Evolutionary conservation across 2,888 invertebrate species (phyloP).

Genomic region (Gerosis bhagava): DNA sequence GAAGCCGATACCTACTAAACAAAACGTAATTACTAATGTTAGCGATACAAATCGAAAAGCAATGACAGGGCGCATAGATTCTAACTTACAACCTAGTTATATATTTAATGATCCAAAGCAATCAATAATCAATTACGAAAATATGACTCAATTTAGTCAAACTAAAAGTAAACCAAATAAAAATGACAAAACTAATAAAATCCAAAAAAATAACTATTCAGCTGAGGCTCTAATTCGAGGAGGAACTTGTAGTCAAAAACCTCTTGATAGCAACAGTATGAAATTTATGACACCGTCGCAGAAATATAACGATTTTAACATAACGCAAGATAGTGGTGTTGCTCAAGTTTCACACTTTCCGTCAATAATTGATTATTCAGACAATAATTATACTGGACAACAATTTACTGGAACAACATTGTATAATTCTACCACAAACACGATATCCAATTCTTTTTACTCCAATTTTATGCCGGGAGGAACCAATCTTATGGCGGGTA

Average conservation of each 20-base stretch:
- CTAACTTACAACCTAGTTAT: constrained; percentile 61
- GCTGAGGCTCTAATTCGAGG: constrained; percentile 71
- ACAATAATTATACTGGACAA: constrained; percentile 64
- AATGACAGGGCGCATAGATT: constrained; percentile 54
- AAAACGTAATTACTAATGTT: constrained; percentile 49
- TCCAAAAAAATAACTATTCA: constrained; percentile 71
- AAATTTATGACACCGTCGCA: constrained; percentile 63
- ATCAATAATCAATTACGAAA: constrained; percentile 55
- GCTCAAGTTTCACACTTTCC: constrained; percentile 77
- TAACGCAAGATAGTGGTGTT: constrained; percentile 60
- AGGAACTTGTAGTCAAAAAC: constrained; percentile 62
- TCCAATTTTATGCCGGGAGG: constrained; percentile 71
- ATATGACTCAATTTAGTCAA: constrained; percentile 55
- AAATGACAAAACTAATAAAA: constrained; percentile 60
- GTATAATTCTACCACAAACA: constrained; percentile 71
- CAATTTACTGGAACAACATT: constrained; percentile 71
- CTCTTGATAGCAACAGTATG: constrained; percentile 50
- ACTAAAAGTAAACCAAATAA: constrained; percentile 58
- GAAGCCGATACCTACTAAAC: constrained; percentile 54
- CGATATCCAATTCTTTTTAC: constrained; percentile 74
- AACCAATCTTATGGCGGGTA: constrained; percentile 66
- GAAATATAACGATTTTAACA: constrained; percentile 65
- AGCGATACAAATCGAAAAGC: constrained; percentile 59
- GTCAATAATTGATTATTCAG: constrained; percentile 69
- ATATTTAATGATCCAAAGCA: constrained; percentile 65